phyloP scores from a whole-genome alignment of 2,113 vertebrate genomes.

The Corythornis madagascariensis region DNA sequence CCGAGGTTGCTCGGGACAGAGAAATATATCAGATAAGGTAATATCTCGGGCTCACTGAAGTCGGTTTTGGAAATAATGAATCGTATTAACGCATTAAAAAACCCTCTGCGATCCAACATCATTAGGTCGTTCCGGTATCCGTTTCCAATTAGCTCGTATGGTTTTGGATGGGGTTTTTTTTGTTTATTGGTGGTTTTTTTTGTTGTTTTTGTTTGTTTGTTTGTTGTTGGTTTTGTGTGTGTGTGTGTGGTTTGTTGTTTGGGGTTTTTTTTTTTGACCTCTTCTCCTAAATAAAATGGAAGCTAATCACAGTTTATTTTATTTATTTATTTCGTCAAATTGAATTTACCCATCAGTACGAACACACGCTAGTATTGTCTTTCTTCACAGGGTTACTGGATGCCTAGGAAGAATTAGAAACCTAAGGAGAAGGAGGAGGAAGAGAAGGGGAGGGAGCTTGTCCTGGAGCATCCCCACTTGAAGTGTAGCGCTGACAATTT shows the following conservation, averaged over 20 bases:
- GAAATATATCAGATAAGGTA: constrained; percentile 77
- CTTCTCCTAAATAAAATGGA: constrained; percentile 81
- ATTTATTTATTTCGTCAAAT: constrained; percentile 89
- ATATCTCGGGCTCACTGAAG: constrained; percentile 77
- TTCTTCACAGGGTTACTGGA: background rate
- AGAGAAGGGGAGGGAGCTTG: background rate
- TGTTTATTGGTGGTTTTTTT: no score
- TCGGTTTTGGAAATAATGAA: constrained; percentile 84
- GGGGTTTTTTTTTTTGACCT: constrained; percentile 79
- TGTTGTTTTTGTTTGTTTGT: no score
- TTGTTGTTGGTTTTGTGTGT: no score
- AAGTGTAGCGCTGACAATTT: background rate
- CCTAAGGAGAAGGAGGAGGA: background rate
- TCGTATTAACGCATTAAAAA: constrained; percentile 83
- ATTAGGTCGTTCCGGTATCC: constrained; percentile 82
- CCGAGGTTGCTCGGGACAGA: constrained; percentile 53
- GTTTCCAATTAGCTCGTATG: constrained; percentile 81
- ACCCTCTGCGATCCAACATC: constrained; percentile 79
- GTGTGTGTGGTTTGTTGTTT: no score
- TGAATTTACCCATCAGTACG: constrained; percentile 73
- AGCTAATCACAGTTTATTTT: constrained; percentile 89
- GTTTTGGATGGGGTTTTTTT: no score
- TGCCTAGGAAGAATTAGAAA: background rate
- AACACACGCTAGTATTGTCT: constrained; percentile 27
- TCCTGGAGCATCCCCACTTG: background rate